A percentile compares a stretch with the other conserved stretches of the same genome.
phyloP scores from a whole-genome alignment of 2,888 invertebrate species.

The Entomobrya proxima region DNA sequence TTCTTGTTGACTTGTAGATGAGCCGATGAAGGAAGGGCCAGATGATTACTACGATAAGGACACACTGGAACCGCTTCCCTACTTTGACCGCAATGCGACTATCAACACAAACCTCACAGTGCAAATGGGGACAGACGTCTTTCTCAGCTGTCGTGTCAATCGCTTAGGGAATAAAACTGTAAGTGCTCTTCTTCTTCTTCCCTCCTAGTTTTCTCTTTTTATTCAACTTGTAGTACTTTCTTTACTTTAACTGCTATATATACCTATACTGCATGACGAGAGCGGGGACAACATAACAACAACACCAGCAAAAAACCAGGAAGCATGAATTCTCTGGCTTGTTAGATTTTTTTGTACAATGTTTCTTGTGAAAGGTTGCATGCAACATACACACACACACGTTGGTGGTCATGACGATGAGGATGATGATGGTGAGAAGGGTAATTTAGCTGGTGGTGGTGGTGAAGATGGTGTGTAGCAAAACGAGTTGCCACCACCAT shows the following conservation, averaged over 20 bases:
- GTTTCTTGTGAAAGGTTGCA: background rate
- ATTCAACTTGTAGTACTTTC: too few species aligned
- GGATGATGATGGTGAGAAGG: background rate
- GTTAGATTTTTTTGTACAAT: background rate
- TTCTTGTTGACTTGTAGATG: constrained; percentile 67
- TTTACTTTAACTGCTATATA: background rate
- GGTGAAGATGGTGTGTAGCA: background rate
- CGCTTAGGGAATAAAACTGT: constrained; percentile 75
- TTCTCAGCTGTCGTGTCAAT: constrained; percentile 75
- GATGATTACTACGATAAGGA: constrained; percentile 73
- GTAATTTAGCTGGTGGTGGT: constrained; percentile 2
- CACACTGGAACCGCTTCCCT: constrained; percentile 72
- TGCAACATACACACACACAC: background rate
- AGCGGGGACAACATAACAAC: too few species aligned
- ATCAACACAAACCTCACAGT: constrained; percentile 74
- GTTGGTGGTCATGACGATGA: background rate
- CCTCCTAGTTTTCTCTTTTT: constrained; percentile 9
- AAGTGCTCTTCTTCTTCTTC: constrained; percentile 57
- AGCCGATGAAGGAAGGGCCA: constrained; percentile 67
- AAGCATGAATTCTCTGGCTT: background rate
- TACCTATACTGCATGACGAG: too few species aligned
- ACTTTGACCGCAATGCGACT: constrained; percentile 75
- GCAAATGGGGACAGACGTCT: constrained; percentile 75
- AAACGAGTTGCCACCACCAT: background rate
- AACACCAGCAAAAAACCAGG: background rate